Evolutionary conservation across 2,888 invertebrate genomes (phyloP), one percentile per base, ranked within the genome.

Genomic region (Chouioia cunea): DNA sequence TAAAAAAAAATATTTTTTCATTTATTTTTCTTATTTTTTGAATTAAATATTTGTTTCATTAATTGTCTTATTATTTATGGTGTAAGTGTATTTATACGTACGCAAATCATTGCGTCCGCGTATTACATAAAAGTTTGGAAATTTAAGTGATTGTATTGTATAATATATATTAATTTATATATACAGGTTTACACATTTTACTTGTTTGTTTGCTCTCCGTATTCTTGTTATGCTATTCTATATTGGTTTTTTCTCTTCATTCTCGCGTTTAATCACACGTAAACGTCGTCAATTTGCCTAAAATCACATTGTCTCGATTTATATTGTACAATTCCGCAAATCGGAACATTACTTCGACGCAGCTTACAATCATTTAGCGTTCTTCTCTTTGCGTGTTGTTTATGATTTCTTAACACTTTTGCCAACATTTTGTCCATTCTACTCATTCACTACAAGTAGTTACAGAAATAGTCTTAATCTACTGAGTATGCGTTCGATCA

Each of bases 1-100:
- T 67, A 84, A 84, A 84, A 84, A 84, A 84, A 84, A 84, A 80
- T 83, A 81, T 82, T 79, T 82, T 81, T 80, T 80, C 36, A 79
- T 43, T 53, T 52, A 44, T 66, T 59, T 59, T 23, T 58, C 4
- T 52, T 52, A 20, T 20, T 59, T 53, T 18, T 80, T 80, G 79
- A 76, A 77, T 80, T 81, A 81, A 80, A 79, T 82, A 77, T 77
- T 78, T 77, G 74, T 79, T 79, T 77, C 79, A 76, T 76, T 79
- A 79, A 76, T 78, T 78, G 77, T 79, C 71, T 78, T 75, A 79
- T 78, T 73, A 74, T 78, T 77, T 75, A 76, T 73, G 74, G n/a
- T 76, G 73, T 77, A 75, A 76, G 69, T 71, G 71, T 66, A 23
- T 52, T 20, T 66, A 60, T 70, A 70, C 53, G 23, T 69, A 68